Percentiles rank a stretch among this genome's conserved stretches.
phyloP scores from a whole-genome alignment of 1,140 invertebrate species.

The Rhynchophorus ferrugineus region DNA sequence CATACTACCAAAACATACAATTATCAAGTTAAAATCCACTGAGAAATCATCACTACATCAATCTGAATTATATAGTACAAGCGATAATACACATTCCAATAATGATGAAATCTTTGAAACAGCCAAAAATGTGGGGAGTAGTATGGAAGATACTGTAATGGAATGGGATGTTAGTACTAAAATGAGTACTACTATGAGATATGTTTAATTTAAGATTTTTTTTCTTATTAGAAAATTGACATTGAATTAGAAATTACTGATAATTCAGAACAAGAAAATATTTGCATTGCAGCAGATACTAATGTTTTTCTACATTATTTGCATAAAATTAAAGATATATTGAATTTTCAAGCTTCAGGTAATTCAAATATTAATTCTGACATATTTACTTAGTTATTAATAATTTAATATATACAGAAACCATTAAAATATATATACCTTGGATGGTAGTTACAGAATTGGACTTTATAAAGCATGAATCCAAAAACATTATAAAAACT shows the following conservation, averaged over 20 bases:
- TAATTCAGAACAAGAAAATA: neutral
- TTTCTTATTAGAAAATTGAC: neutral
- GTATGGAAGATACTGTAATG: conserved; percentile 8
- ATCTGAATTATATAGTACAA: no score
- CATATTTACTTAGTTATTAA: neutral
- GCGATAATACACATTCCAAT: no score
- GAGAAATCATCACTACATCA: no score
- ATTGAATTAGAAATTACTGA: neutral
- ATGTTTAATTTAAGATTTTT: neutral
- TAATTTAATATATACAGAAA: conserved; percentile 15
- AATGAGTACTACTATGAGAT: neutral
- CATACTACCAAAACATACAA: no score
- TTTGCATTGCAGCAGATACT: conserved; percentile 32
- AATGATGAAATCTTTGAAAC: no score
- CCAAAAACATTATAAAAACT: conserved; percentile 8
- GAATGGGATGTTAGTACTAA: conserved; percentile 13
- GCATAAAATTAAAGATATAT: conserved; percentile 24
- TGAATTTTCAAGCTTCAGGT: conserved; percentile 20
- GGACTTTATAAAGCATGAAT: conserved; percentile 26
- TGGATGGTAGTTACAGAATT: conserved; percentile 32
- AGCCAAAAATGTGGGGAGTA: no score
- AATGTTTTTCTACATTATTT: conserved; percentile 33
- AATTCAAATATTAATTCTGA: conserved; percentile 1
- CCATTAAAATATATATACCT: conserved; percentile 26
- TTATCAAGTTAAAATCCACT: no score